These are phyloP conservation scores for Gymnobelideus leadbeateri DNA, from an alignment of 2,113 vertebrate genomes.

Conservation along the genomic window DNA sequence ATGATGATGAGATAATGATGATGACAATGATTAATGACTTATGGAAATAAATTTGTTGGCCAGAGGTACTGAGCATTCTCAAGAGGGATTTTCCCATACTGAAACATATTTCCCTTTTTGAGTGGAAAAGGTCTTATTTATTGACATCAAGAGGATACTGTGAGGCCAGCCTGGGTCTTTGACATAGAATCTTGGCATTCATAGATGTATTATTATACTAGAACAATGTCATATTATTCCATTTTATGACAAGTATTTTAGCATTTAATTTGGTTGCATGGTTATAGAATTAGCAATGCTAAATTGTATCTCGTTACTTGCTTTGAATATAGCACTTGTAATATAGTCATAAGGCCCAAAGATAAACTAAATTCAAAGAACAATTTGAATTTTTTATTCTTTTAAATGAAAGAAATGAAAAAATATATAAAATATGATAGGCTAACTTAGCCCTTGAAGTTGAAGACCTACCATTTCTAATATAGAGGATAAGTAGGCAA, in stretches of 20 bases:
- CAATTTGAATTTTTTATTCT: neutral
- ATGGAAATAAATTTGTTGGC: neutral
- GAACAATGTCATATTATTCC: neutral
- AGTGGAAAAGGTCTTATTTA: conserved; percentile 1
- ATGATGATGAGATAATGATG: conserved; percentile 54
- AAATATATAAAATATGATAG: conserved; percentile 37
- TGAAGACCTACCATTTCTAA: conserved; percentile 44
- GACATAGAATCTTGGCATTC: neutral
- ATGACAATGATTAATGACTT: conserved; percentile 7
- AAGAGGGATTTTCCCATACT: neutral
- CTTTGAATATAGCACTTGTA: conserved; percentile 13
- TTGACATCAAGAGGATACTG: neutral
- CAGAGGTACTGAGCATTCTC: neutral
- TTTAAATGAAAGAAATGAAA: neutral
- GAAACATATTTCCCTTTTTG: conserved; percentile 33
- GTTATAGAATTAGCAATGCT: conserved; percentile 48
- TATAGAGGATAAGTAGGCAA: neutral
- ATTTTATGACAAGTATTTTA: conserved; percentile 17
- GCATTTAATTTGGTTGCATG: neutral
- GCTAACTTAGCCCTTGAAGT: conserved; percentile 30
- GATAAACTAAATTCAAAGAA: neutral
- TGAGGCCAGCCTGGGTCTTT: neutral
- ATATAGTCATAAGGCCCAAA: conserved; percentile 49
- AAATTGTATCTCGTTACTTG: conserved; percentile 38
- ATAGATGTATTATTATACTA: neutral